Percentiles rank a stretch among this genome's conserved stretches.
Evolutionary conservation across 2,797 vertebrate species (phyloP).

Genomic region (Brachyrhaphis roseni): DNA sequence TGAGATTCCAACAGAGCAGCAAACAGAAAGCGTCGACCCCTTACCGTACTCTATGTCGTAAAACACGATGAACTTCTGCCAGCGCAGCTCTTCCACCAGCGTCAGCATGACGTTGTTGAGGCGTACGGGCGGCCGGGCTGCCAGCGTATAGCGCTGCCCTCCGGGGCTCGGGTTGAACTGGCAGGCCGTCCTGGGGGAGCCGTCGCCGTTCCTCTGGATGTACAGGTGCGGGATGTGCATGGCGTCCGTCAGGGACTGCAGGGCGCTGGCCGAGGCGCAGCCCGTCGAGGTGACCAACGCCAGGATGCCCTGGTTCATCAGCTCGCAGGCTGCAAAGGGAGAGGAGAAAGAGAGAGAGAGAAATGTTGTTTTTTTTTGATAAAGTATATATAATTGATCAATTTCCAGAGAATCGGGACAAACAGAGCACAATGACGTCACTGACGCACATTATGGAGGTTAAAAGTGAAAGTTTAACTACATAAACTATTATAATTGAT

Average conservation of each 20-base stretch:
- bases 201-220: slow-evolving; percentile 89
- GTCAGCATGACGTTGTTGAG: slow-evolving; percentile 95
- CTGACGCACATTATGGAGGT: neutral
- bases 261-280: slow-evolving; percentile 92
- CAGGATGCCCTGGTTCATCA: slow-evolving; percentile 98
- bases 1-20: neutral
- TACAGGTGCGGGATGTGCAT: slow-evolving; percentile 99
- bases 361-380: neutral
- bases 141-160: slow-evolving; percentile 93
- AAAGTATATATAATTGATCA: neutral
- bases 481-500: neutral
- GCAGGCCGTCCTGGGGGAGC: slow-evolving; percentile 92
- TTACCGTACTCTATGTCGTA: slow-evolving; percentile 97
- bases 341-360: neutral
- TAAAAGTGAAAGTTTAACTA: neutral
- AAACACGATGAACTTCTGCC: slow-evolving; percentile 98
- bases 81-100: slow-evolving; percentile 92
- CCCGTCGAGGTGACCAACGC: slow-evolving; percentile 96
- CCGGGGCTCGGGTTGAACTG: slow-evolving; percentile 89
- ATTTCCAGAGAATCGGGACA: neutral
- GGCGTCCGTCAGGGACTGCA: slow-evolving; percentile 97
- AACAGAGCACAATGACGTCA: neutral
- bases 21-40: slow-evolving; percentile 23
- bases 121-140: slow-evolving; percentile 90
- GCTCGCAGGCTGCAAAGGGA: slow-evolving; percentile 87